These are phyloP conservation scores for Spea bombifrons DNA, from an alignment of 2,113 vertebrate genomes.

Conservation along the genomic window DNA sequence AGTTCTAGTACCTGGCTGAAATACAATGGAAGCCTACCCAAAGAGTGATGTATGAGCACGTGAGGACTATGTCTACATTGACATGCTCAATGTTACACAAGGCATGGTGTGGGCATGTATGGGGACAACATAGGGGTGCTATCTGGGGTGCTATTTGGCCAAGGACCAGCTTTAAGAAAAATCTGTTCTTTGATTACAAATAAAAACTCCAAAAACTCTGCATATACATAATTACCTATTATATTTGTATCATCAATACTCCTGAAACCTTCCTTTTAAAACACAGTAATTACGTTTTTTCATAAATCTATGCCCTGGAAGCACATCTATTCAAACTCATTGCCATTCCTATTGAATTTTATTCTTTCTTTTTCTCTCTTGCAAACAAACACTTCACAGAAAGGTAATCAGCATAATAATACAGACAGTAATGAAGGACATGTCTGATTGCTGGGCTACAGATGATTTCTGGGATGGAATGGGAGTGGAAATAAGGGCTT, in stretches of 20 bases:
- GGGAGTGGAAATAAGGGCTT: slow-evolving; percentile 14
- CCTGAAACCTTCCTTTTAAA: slow-evolving; percentile 8
- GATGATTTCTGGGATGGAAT: slow-evolving; percentile 38
- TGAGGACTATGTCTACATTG: too few relatives aligned
- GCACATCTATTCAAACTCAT: slow-evolving; percentile 32
- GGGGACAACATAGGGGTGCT: too few relatives aligned
- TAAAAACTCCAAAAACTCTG: too few relatives aligned
- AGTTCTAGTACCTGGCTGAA: too few relatives aligned
- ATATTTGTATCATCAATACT: neutral
- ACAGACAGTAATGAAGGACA: slow-evolving; percentile 39
- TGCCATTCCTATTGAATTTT: slow-evolving; percentile 29
- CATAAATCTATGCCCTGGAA: slow-evolving; percentile 20
- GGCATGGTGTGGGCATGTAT: too few relatives aligned
- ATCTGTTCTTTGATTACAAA: too few relatives aligned
- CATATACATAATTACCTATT: too few relatives aligned
- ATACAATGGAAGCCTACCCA: too few relatives aligned
- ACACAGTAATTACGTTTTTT: slow-evolving; percentile 32
- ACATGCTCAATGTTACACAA: too few relatives aligned
- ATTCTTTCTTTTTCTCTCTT: slow-evolving; percentile 26
- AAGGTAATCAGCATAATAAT: slow-evolving; percentile 47
- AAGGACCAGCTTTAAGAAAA: too few relatives aligned
- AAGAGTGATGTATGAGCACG: too few relatives aligned
- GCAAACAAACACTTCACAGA: slow-evolving; percentile 45
- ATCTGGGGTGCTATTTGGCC: too few relatives aligned
- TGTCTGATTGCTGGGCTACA: slow-evolving; percentile 41